Base-by-base conservation (phyloP, 2,797 vertebrate genomes). In the Gambusia yucatana region DNA sequence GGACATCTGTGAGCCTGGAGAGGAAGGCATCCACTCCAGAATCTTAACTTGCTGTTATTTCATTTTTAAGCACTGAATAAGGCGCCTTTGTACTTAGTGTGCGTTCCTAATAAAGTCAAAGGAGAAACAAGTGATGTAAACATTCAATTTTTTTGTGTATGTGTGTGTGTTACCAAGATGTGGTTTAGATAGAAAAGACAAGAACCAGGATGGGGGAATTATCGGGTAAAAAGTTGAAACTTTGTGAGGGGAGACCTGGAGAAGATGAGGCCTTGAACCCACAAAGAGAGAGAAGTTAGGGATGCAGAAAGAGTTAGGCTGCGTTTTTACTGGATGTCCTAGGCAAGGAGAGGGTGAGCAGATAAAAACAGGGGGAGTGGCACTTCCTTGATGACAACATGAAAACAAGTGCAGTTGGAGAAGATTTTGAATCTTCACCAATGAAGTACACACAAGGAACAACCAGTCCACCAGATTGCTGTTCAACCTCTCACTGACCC, bases 41-140 rank as follows among this genome's bases (percentile, higher is more conserved):
- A 76, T 55, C 86, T 86, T 81, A 25, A 72, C 81, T 88, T 76
- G 79, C 85, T 85, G 73, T 85, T 86, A 1, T 77, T 85, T 81
- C 80, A 83, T 63, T 72, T 77, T 76, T 81, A 83, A 88, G 93
- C 90, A 93, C 94, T 92, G 94, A 95, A 94, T 95, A 95, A 96
- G 95, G 95, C 93, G 92, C 91, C 89, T 93, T 94, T 94, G 94
- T 96, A 95, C 94, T 95, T 93, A 94, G 95, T 95, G 94, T 96
- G 95, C 87, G 89, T 91, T 95, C 94, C 91, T 93, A 94, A 91
- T 92, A 93, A 95, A 96, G 91, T 95, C 90, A 94, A 89, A 94
- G 90, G 94, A 95, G 94, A 95, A 94, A 93, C 88, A 81, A 94
- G 93, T 94, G 95, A 96, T 96, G 96, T 96, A 96, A 96, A 96